A percentile compares a stretch with the other conserved stretches of the same genome.
phyloP scores from a whole-genome alignment of 1,140 invertebrate species.

The Dendroctonus valens region DNA sequence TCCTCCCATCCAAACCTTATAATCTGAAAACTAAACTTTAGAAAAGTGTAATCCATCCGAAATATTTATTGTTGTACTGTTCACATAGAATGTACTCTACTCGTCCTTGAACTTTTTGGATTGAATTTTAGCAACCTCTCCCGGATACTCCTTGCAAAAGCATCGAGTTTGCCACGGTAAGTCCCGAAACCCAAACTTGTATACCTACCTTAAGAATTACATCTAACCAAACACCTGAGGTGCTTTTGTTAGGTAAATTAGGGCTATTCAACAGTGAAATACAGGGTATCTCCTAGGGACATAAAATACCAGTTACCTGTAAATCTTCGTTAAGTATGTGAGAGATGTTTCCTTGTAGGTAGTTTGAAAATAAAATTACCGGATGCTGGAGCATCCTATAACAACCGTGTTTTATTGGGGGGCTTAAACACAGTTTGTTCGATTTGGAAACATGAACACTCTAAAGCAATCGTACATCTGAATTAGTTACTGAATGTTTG shows the following conservation, averaged over 20 bases:
- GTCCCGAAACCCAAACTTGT: constrained; percentile 24
- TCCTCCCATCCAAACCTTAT: no score
- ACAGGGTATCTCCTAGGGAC: constrained; percentile 25
- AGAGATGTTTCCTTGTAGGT: constrained; percentile 6
- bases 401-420: no score
- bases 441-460: no score
- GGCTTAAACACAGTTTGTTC: no score
- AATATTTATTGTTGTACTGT: no score
- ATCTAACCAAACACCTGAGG: constrained; percentile 29
- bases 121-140: neutral
- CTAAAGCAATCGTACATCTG: no score
- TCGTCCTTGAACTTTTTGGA: constrained; percentile 4
- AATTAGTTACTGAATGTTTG: no score
- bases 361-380: neutral
- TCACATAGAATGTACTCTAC: constrained; percentile 14
- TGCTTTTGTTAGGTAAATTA: constrained; percentile 32
- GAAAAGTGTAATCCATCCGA: no score
- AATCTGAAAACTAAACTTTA: no score
- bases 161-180: constrained; percentile 24
- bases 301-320: constrained; percentile 29
- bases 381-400: no score
- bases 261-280: constrained; percentile 29
- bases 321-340: constrained; percentile 28
- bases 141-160: constrained; percentile 11
- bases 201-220: constrained; percentile 15